Conservation (phyloP, 2,797 vertebrate species). For the Pangasius macronema region DNA sequence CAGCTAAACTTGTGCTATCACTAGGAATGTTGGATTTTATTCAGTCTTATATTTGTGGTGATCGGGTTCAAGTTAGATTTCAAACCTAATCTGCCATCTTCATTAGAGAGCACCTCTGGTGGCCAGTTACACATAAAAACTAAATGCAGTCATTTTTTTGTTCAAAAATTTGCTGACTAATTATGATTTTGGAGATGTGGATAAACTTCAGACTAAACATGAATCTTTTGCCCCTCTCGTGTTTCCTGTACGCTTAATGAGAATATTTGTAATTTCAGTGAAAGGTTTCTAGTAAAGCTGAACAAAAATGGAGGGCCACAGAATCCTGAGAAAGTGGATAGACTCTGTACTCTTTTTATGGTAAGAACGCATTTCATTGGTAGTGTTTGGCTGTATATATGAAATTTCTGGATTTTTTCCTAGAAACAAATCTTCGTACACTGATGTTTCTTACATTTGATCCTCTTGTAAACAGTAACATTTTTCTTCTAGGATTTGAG, state of each 20-base stretch:
- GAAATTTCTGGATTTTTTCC: not conserved
- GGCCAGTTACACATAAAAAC: not conserved
- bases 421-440: not conserved
- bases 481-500: slow-evolving; percentile 85
- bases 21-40: not conserved
- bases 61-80: not conserved
- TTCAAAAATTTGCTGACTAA: not conserved
- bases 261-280: slow-evolving; percentile 69
- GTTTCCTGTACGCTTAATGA: not conserved
- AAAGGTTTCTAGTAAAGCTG: slow-evolving; percentile 92
- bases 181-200: not conserved
- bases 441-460: not conserved
- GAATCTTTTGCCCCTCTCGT: not conserved
- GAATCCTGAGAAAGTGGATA: slow-evolving; percentile 90
- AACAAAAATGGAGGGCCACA: slow-evolving; percentile 94
- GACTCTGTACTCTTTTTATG: slow-evolving; percentile 92
- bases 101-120: not conserved
- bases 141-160: not conserved
- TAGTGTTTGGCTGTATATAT: not conserved
- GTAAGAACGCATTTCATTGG: slow-evolving; percentile 67
- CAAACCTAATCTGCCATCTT: not conserved
- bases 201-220: not conserved
- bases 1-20: not conserved
- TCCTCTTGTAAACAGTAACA: not conserved
- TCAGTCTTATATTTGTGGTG: not conserved